Evolutionary conservation across 2,797 vertebrate species (phyloP).

Genomic region (Pipistrellus nathusii): DNA sequence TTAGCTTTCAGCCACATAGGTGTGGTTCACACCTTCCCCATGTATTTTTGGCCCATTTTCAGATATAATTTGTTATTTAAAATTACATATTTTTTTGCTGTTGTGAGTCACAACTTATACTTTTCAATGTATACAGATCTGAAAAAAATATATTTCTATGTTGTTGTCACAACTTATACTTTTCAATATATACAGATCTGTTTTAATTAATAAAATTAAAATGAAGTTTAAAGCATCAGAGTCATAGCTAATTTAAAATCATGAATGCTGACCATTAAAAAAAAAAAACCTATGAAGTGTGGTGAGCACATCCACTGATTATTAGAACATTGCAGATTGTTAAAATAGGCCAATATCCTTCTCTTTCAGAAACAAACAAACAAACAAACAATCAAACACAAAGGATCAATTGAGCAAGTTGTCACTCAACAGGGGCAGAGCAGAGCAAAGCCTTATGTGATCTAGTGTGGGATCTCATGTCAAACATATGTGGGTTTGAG

Average conservation of each 20-base stretch:
- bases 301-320: neutral
- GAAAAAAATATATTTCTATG: neutral
- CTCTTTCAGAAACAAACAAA: neutral
- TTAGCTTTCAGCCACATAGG: neutral
- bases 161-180: neutral
- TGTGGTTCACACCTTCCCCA: neutral
- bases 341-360: neutral
- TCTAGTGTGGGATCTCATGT: neutral
- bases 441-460: neutral
- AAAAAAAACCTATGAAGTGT: neutral
- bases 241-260: neutral
- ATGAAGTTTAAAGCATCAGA: slow-evolving; percentile 27
- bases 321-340: neutral
- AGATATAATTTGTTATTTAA: slow-evolving; percentile 23
- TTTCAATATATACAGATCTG: neutral
- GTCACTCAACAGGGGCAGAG: neutral
- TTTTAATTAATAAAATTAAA: slow-evolving; percentile 52
- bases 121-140: slow-evolving; percentile 1
- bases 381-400: neutral
- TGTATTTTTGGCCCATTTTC: neutral
- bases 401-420: neutral
- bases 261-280: neutral
- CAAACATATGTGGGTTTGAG: neutral
- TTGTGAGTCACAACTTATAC: neutral
- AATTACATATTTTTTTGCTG: neutral